Percentiles rank a stretch among this genome's conserved stretches.
Evolutionary conservation across 2,888 invertebrate genomes (phyloP).

Genomic region (Branchellion lobata): DNA sequence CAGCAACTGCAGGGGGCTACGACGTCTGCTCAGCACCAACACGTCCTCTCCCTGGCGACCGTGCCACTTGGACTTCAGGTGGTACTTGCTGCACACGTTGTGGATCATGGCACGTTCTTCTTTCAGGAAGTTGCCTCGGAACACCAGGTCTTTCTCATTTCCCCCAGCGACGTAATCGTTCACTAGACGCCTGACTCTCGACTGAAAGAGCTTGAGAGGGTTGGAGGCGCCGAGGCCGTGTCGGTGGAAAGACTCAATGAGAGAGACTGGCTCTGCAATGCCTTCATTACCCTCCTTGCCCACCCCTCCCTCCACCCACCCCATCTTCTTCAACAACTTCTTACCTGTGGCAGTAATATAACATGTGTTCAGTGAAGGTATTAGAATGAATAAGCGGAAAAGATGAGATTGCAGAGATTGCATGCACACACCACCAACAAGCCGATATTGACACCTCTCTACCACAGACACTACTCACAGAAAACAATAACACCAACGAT

Average conservation of each 20-base stretch:
- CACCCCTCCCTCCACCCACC: conserved; percentile 74
- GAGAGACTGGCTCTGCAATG: conserved; percentile 68
- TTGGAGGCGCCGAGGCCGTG: conserved; percentile 58
- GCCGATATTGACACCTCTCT: neutral
- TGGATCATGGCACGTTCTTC: conserved; percentile 64
- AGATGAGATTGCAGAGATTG: neutral
- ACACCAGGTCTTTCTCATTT: conserved; percentile 61
- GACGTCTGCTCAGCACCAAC: conserved; percentile 65
- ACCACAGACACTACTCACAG: neutral
- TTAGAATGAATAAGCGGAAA: neutral
- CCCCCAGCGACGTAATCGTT: conserved; percentile 58
- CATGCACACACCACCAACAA: neutral
- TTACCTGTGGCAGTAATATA: conserved; percentile 54
- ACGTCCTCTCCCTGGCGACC: conserved; percentile 64
- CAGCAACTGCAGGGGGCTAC: conserved; percentile 63
- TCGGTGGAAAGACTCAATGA: conserved; percentile 55
- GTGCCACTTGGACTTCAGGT: conserved; percentile 66
- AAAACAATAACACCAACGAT: no score
- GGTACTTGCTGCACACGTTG: conserved; percentile 59
- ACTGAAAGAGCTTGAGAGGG: conserved; percentile 54
- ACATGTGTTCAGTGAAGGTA: neutral
- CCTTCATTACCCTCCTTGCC: conserved; percentile 69
- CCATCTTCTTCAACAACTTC: conserved; percentile 71
- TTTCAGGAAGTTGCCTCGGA: conserved; percentile 62
- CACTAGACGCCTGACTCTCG: conserved; percentile 56